A percentile compares a stretch with the other conserved stretches of the same genome.
Evolutionary conservation across 2,888 invertebrate genomes (phyloP).

Genomic region (Epistrophella euchroma): DNA sequence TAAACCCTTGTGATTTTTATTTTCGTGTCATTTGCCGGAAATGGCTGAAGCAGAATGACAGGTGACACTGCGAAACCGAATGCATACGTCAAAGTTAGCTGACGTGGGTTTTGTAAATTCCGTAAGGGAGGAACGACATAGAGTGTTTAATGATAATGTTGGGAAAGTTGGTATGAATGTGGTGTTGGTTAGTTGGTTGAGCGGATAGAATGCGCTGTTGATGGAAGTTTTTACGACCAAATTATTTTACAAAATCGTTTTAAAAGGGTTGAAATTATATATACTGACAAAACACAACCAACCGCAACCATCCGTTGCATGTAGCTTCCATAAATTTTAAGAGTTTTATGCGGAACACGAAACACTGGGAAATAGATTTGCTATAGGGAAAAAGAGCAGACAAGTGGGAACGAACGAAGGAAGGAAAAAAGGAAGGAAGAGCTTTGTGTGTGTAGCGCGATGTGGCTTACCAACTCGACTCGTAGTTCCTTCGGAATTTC

Average conservation of each 20-base stretch:
- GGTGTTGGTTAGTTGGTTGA: conserved; percentile 2
- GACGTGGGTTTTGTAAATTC: neutral
- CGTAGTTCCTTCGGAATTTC: conserved; percentile 22
- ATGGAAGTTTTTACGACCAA: conserved; percentile 37
- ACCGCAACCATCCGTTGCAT: conserved; percentile 41
- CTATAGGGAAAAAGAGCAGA: too few relatives aligned
- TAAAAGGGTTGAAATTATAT: conserved; percentile 44
- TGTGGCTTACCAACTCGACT: neutral
- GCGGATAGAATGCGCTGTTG: neutral
- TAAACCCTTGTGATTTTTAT: conserved; percentile 39
- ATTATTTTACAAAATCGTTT: conserved; percentile 52
- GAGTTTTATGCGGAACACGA: conserved; percentile 37
- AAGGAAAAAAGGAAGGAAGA: neutral
- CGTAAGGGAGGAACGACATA: neutral
- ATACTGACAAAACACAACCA: conserved; percentile 15
- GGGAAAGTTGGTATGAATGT: conserved; percentile 7
- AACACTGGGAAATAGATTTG: neutral
- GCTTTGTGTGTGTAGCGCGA: conserved; percentile 1
- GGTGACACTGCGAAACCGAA: conserved; percentile 60
- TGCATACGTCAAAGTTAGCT: conserved; percentile 61
- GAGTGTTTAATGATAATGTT: conserved; percentile 29
- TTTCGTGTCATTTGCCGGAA: conserved; percentile 50
- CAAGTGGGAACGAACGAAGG: neutral
- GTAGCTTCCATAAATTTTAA: conserved; percentile 38
- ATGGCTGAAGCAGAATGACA: conserved; percentile 62